These are phyloP conservation scores for Cheirogaleus medius DNA, from an alignment of 2,113 vertebrate species.

Conservation along the genomic window DNA sequence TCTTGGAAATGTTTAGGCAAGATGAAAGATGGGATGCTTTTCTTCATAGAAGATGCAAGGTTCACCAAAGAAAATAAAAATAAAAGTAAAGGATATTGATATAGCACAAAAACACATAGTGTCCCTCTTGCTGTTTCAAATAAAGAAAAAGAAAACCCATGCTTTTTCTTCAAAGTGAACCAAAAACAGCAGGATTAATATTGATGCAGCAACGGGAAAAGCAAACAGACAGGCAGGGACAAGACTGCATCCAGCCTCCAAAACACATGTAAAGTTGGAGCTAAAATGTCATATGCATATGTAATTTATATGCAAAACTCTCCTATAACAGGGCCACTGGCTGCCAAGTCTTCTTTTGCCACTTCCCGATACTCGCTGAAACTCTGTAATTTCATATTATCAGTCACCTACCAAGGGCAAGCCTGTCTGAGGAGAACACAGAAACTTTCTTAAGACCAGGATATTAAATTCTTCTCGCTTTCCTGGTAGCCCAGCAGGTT, in stretches of 20 bases:
- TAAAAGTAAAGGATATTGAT: background rate
- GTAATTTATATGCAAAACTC: conserved; percentile 87
- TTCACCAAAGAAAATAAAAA: background rate
- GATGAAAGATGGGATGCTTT: background rate
- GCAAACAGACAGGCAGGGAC: conserved; percentile 85
- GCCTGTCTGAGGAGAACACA: conserved; percentile 80
- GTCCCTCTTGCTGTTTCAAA: background rate
- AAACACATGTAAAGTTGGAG: conserved; percentile 86
- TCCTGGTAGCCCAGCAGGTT: conserved; percentile 83
- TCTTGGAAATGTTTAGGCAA: background rate
- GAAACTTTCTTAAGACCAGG: conserved; percentile 84
- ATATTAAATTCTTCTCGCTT: conserved; percentile 78
- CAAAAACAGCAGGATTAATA: conserved; percentile 82
- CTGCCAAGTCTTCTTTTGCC: conserved; percentile 84
- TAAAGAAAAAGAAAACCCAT: background rate
- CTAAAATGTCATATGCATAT: conserved; percentile 87
- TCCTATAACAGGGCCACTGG: conserved; percentile 79
- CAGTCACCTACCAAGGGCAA: conserved; percentile 81
- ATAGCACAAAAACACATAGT: background rate
- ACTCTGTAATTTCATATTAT: conserved; percentile 79
- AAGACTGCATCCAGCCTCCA: conserved; percentile 83
- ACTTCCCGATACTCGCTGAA: conserved; percentile 73
- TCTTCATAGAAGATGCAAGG: background rate
- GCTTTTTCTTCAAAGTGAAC: conserved; percentile 28
- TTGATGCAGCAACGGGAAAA: conserved; percentile 78